phyloP scores from a whole-genome alignment of 2,797 vertebrate species.

The Centroberyx gerrardi region DNA sequence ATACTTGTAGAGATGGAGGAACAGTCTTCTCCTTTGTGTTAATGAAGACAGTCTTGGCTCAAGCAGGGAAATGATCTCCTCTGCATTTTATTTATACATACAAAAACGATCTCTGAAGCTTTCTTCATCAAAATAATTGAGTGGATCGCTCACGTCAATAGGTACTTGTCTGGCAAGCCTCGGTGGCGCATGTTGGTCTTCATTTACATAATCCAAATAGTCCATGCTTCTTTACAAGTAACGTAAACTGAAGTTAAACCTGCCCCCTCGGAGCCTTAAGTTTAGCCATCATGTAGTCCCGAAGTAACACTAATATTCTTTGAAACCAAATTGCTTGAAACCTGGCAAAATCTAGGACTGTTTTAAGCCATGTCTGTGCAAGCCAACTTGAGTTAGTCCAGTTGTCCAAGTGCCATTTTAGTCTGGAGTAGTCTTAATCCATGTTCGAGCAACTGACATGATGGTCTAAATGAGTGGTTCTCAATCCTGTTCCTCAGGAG shows the following conservation, averaged over 20 bases:
- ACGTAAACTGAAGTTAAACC: slow-evolving; percentile 35
- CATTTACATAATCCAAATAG: slow-evolving; percentile 27
- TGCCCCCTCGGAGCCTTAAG: slow-evolving; percentile 16
- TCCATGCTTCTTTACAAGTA: slow-evolving; percentile 12
- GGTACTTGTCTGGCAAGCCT: slow-evolving; percentile 1
- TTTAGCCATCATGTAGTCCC: slow-evolving; percentile 11
- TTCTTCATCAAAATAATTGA: slow-evolving; percentile 12
- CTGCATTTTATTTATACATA: slow-evolving; percentile 1
- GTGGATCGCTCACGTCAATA: slow-evolving; percentile 25
- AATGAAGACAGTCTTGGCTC: slow-evolving; percentile 26
- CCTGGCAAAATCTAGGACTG: slow-evolving; percentile 6
- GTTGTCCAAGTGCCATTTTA: background rate
- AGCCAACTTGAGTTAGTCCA: slow-evolving; percentile 25
- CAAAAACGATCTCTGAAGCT: slow-evolving; percentile 5
- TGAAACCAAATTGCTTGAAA: slow-evolving; percentile 1
- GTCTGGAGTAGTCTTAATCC: slow-evolving; percentile 15
- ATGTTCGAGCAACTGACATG: slow-evolving; percentile 4
- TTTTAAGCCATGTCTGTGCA: slow-evolving; percentile 20
- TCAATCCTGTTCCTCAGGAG: too few species aligned
- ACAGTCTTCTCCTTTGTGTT: background rate
- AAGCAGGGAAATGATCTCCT: slow-evolving; percentile 14
- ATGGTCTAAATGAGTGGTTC: too few species aligned
- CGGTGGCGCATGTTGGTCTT: background rate
- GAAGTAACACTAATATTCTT: slow-evolving; percentile 1
- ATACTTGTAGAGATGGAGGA: slow-evolving; percentile 16